Conservation (phyloP, 2,113 vertebrate species). For the Pedetes capensis region DNA sequence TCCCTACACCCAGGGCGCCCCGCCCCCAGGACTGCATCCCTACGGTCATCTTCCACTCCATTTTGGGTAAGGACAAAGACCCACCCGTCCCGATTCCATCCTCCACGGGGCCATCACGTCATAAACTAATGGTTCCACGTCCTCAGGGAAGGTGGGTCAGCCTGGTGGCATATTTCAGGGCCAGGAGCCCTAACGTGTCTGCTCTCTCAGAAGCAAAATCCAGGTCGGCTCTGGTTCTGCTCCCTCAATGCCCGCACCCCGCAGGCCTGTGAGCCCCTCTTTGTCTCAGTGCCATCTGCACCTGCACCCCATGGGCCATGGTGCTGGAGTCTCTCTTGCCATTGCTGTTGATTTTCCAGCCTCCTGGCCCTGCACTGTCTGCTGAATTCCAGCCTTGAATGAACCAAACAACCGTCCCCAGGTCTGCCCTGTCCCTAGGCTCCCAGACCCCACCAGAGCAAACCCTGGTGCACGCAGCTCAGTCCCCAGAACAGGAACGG, state of each 20-base stretch:
- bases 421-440: neutral
- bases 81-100: neutral
- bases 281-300: neutral
- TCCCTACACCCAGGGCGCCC: neutral
- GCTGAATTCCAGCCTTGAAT: neutral
- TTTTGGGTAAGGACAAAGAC: neutral
- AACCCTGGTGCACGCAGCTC: too few relatives aligned
- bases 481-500: neutral
- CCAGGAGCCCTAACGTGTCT: too few relatives aligned
- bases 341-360: neutral
- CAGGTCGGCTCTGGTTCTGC: neutral
- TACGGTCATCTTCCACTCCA: neutral
- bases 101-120: neutral
- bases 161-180: neutral
- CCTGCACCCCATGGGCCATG: accelerated
- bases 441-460: neutral
- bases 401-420: neutral
- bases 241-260: accelerated
- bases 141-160: too few relatives aligned
- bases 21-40: neutral
- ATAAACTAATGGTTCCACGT: neutral
- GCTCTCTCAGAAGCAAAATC: neutral
- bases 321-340: neutral
- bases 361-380: neutral
- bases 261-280: neutral